Percentiles rank a stretch among this genome's conserved stretches.
Conservation (phyloP, 2,797 vertebrate genomes). For the Leptodactylus fallax region DNA sequence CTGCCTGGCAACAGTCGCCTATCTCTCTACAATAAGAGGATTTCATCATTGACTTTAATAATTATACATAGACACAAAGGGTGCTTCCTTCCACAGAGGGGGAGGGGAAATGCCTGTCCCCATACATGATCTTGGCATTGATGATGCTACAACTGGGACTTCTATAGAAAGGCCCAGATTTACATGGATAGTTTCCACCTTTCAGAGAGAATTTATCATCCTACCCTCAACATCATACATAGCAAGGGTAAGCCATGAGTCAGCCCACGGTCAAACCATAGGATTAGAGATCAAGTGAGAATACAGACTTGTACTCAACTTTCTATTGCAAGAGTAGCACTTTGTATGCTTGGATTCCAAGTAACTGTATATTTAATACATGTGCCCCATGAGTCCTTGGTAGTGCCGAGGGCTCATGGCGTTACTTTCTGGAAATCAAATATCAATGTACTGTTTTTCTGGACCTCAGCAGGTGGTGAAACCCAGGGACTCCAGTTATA, state of each 20-base stretch:
- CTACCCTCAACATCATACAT: not conserved
- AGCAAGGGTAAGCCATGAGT: not conserved
- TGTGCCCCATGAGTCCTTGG: not conserved
- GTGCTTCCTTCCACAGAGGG: not conserved
- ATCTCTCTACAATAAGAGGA: constrained; percentile 23
- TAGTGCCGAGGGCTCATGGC: not conserved
- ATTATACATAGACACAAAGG: not conserved
- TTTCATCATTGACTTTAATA: constrained; percentile 15
- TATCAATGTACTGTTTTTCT: not conserved
- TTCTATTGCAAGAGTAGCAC: no score
- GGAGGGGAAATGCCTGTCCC: not conserved
- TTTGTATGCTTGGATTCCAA: not conserved
- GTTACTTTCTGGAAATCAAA: not conserved
- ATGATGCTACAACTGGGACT: not conserved
- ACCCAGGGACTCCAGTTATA: no score
- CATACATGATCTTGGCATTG: not conserved
- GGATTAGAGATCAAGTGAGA: not conserved
- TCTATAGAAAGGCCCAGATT: not conserved
- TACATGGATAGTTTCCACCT: not conserved
- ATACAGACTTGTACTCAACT: not conserved
- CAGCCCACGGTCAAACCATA: not conserved
- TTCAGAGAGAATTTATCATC: not conserved
- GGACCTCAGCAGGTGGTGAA: no score
- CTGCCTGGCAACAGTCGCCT: constrained; percentile 15
- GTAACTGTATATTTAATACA: not conserved